Percentiles rank a stretch among this genome's conserved stretches.
These are phyloP conservation scores for Orthonevra nobilis DNA, from an alignment of 2,888 invertebrate genomes.

Conservation along the genomic window DNA sequence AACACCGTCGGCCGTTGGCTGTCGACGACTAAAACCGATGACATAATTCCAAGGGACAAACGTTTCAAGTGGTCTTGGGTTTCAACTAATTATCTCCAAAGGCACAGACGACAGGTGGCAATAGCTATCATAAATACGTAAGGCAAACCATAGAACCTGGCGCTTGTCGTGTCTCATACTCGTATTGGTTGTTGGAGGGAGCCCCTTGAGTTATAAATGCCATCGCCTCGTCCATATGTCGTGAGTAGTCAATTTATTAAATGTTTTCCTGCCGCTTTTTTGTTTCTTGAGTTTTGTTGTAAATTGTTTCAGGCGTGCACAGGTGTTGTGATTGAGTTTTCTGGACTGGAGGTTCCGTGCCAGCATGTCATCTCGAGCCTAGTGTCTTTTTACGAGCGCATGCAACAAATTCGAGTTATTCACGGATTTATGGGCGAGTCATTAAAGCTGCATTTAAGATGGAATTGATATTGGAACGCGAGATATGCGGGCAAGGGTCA, in stretches of 20 bases:
- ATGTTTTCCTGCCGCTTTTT: slow-evolving; percentile 1
- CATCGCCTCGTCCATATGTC: slow-evolving; percentile 2
- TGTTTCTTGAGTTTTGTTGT: not conserved
- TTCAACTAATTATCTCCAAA: slow-evolving; percentile 54
- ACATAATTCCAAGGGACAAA: slow-evolving; percentile 54
- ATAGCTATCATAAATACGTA: not conserved
- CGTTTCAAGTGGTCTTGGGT: slow-evolving; percentile 47
- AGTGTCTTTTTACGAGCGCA: slow-evolving; percentile 44
- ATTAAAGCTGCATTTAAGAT: slow-evolving; percentile 55
- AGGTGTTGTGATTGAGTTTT: slow-evolving; percentile 38
- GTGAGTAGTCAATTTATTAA: slow-evolving; percentile 46
- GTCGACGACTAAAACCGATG: slow-evolving; percentile 39
- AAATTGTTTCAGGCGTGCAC: slow-evolving; percentile 28
- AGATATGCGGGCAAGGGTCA: not conserved
- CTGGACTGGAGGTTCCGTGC: not conserved
- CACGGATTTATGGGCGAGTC: slow-evolving; percentile 17
- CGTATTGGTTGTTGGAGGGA: slow-evolving; percentile 1
- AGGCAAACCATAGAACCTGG: not conserved
- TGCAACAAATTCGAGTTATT: slow-evolving; percentile 47
- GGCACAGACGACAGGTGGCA: not conserved
- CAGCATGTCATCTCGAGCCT: not conserved
- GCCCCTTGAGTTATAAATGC: slow-evolving; percentile 25
- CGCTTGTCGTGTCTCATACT: slow-evolving; percentile 20
- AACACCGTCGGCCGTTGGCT: slow-evolving; percentile 32
- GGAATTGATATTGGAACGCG: slow-evolving; percentile 21